Conservation (phyloP, 2,888 invertebrate species). For the Chaetogeoica ovagalla region DNA sequence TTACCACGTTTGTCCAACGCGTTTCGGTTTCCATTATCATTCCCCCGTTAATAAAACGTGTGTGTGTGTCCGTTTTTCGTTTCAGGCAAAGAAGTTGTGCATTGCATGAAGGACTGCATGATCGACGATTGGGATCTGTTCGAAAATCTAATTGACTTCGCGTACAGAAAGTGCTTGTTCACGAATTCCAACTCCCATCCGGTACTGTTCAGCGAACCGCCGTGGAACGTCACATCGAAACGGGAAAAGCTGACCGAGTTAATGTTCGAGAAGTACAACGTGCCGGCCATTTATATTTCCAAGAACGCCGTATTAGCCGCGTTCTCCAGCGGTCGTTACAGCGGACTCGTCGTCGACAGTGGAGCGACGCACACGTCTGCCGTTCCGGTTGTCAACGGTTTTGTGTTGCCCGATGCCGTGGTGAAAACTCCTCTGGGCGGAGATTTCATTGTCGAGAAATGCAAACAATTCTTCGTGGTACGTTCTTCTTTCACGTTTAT, state of each 20-base stretch:
- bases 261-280: constrained; percentile 98
- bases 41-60: no score
- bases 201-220: constrained; percentile 94
- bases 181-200: constrained; percentile 95
- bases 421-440: constrained; percentile 95
- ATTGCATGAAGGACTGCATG: constrained; percentile 97
- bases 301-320: constrained; percentile 97
- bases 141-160: constrained; percentile 93
- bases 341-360: constrained; percentile 85
- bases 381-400: constrained; percentile 94
- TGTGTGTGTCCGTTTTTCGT: no score
- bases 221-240: constrained; percentile 91
- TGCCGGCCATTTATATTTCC: constrained; percentile 95
- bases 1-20: neutral
- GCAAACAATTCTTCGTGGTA: constrained; percentile 67
- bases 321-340: constrained; percentile 88
- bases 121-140: constrained; percentile 99
- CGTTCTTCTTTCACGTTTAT: no score
- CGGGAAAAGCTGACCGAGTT: constrained; percentile 94
- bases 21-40: neutral
- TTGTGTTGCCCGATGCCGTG: constrained; percentile 91
- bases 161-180: constrained; percentile 88
- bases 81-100: constrained; percentile 69
- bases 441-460: constrained; percentile 85
- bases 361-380: constrained; percentile 98